Percentiles rank a stretch among this genome's conserved stretches.
phyloP scores from a whole-genome alignment of 2,113 vertebrate species.

The Uria aalge region DNA sequence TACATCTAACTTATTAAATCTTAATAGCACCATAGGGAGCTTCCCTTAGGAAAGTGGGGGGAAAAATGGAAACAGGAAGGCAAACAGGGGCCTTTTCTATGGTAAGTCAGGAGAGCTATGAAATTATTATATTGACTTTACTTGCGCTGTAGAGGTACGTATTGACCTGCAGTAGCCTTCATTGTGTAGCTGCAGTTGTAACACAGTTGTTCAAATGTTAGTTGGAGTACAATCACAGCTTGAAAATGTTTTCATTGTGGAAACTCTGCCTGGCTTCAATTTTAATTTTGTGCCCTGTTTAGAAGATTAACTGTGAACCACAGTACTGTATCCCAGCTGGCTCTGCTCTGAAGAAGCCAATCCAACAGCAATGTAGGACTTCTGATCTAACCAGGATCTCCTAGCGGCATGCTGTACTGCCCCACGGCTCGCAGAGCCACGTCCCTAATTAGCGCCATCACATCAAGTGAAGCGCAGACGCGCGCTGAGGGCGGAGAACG shows the following conservation, averaged over 20 bases:
- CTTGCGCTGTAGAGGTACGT: rapidly evolving
- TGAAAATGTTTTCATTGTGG: background rate
- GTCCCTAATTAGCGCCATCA: background rate
- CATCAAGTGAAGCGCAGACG: rapidly evolving
- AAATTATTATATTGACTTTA: background rate
- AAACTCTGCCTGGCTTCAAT: background rate
- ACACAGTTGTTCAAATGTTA: background rate
- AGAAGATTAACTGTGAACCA: conserved; percentile 16
- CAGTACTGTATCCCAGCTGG: background rate
- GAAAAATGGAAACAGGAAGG: background rate
- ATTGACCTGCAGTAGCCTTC: background rate
- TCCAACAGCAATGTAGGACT: background rate
- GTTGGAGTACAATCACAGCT: background rate
- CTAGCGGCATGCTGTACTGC: rapidly evolving
- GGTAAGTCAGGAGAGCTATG: background rate
- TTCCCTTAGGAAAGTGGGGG: rapidly evolving
- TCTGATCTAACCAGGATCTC: background rate
- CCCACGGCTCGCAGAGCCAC: background rate
- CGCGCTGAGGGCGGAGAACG: background rate
- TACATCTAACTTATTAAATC: background rate
- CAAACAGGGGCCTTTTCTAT: background rate
- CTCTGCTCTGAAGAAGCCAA: background rate
- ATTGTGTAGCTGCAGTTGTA: background rate
- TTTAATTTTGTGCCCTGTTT: conserved; percentile 1
- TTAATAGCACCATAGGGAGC: background rate